Percentiles rank a stretch among this genome's conserved stretches.
Conservation (phyloP, 2,888 invertebrate species). For the Apotomis turbidana region DNA sequence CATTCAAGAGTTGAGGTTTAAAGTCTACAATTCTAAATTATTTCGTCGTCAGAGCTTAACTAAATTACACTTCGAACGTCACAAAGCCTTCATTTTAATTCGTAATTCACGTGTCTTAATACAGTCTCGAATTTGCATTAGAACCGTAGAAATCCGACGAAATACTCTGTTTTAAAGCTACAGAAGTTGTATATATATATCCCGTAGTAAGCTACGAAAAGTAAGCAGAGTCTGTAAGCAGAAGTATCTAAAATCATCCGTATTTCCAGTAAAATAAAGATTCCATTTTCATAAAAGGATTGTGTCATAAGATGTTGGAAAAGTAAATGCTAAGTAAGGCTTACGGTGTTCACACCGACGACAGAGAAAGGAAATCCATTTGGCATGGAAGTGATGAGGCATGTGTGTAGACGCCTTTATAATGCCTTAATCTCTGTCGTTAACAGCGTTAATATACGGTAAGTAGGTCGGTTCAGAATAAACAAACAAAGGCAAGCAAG, state of each 20-base stretch:
- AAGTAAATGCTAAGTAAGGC: background rate
- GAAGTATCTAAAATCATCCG: background rate
- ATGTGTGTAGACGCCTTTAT: slow-evolving; percentile 25
- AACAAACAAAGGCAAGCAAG: too few species aligned
- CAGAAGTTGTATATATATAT: background rate
- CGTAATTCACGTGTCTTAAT: slow-evolving; percentile 53
- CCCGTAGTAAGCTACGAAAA: too few species aligned
- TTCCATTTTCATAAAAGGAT: background rate
- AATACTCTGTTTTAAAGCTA: slow-evolving; percentile 20
- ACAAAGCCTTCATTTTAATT: slow-evolving; percentile 23
- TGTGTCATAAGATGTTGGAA: background rate
- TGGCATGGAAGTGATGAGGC: slow-evolving; percentile 6
- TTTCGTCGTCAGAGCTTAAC: slow-evolving; percentile 7
- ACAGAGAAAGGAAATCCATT: slow-evolving; percentile 13
- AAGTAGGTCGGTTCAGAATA: background rate
- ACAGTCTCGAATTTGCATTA: slow-evolving; percentile 57
- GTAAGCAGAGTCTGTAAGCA: too few species aligned
- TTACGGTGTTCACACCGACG: slow-evolving; percentile 16
- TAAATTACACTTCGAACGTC: slow-evolving; percentile 3
- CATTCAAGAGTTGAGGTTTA: background rate
- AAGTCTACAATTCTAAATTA: slow-evolving; percentile 5
- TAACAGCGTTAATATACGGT: background rate
- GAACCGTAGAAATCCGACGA: slow-evolving; percentile 51
- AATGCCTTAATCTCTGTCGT: slow-evolving; percentile 12
- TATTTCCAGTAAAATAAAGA: background rate